Evolutionary conservation across 2,113 vertebrate species (phyloP), one percentile per base, ranked within the genome.

Genomic region (Varanus salvator): DNA sequence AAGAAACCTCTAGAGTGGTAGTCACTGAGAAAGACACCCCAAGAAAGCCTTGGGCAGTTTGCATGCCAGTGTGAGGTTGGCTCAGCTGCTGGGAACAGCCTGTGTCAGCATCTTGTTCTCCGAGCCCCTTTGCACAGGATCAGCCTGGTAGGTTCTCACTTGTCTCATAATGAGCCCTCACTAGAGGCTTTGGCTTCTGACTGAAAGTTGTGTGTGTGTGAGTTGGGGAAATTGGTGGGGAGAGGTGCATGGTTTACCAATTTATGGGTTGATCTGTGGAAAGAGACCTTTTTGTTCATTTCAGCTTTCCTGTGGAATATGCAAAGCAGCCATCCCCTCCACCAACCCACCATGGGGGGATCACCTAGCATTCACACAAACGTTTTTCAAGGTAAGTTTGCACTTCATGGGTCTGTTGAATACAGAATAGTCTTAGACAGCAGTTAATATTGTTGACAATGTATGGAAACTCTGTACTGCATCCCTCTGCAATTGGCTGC

Each of bases 31-130:
- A 76, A 0, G 0, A 29, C 1, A 12, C 72, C 89, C 84, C 64
- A 31, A 34, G 82, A 11, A 89, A 90, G 27, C 25, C 31, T 85
- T 6, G 87, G 69, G 71, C 74, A 54, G 71, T 50, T 60, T 50
- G n/a, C 84, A 66, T 86, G 54, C 5, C 60, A 82, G 3, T 57
- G 48, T 57, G 91, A n/a, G 4, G 44, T 89, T 85, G 80, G n/a
- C 0, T 50, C 87, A 72, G 60, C n/a, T 84, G 14, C 76, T 91
- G 88, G 94, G 71, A 95, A 86, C 91, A 4, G 71, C 87, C 17
- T 17, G 38, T 52, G 15, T 52, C 3, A 27, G 52, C 44, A 27
- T 6, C 21, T 38, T 2, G 19, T 84, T 25, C 0, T 92, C 44
- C 68, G 60, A 85, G 6, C 0, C 0, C 4, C 50, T 31, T 31